Base-by-base conservation (phyloP, 2,797 vertebrate genomes). In the Urosaurus nigricauda region DNA sequence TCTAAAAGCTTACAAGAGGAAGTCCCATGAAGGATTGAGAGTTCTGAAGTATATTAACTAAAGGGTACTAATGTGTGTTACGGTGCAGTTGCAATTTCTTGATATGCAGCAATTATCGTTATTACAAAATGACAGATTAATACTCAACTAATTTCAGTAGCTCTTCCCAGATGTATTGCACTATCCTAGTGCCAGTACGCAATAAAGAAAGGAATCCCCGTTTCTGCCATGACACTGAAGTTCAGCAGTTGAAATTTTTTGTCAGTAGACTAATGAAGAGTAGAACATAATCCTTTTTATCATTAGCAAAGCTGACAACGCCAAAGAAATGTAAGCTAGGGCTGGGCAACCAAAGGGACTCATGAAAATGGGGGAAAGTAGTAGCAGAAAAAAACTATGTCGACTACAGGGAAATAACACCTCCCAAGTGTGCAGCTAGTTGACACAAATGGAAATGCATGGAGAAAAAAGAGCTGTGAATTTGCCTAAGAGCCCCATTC, bases 351-450 rank as follows among this genome's bases (percentile, higher is more conserved):
- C 37, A 92, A 93, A 88, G 82, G 79, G 75, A 90, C 71, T 81
- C 90, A 88, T 87, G 90, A 94, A 77, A 95, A 94, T 24, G 88
- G 88, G 95, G 96, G 94, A 87, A 91, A 94, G 95, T 14, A 79
- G 85, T 58, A 89, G 87, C 32, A 91, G 84, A 84, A 90, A 86
- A 93, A 95, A 89, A 51, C 68, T 81, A 92, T 26, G 53, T 35
- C 87, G 93, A 88, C 89, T 89, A 16, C 90, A 89, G 92, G 91
- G 92, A 94, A 95, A 93, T 90, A 94, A 93, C 84, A 92, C 89
- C 92, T 96, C 94, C 92, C 94, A 94, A 92, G 93, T 51, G 84
- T 88, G 84, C 17, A 0, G 93, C 91, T 86, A 89, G 92, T 77
- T 88, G 92, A 95, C 79, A 83, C 56, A 93, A 95, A 95, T 92